Base-by-base conservation (phyloP, 2,797 vertebrate genomes). In the Cichlasoma orientale region DNA sequence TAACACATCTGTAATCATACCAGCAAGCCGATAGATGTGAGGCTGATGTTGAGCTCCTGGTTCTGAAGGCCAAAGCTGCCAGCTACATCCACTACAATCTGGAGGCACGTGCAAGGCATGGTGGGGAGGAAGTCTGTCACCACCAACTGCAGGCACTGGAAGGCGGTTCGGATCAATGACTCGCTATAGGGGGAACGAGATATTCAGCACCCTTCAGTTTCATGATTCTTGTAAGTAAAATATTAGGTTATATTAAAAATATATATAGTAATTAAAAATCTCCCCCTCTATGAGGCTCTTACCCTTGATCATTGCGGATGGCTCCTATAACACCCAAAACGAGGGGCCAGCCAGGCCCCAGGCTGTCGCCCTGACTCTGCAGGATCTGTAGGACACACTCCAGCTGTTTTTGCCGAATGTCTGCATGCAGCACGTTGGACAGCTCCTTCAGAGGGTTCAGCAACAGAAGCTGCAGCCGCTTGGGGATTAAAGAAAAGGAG, bases 111-210 rank as follows among this genome's bases (percentile, higher is more conserved):
- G 92, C 98, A 99, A 89, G 98, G 98, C 98, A 99, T 99, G 57
- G 98, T 98, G 91, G 98, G 98, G 68, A 99, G 96, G 94, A 99
- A 99, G 94, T 99, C 98, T 4, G 98, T 99, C 93, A 99, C 98
- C 92, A 99, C 98, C 95, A 99, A 95, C 93, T 99, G 98, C 94
- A 99, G 97, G 97, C 98, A 99, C 94, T 99, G 98, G 95, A 99
- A 99, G 84, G 98, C 97, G 91, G 98, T 99, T 94, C 98, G 94
- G 92, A 99, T 99, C 93, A 99, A 94, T 41, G 98, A 98, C 92
- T 99, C 98, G 57, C 98, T 97, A 87, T 13, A 33, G 61, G 61
- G 56, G 66, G 44, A 83, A 75, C 19, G 12, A 57, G 19, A 58
- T 8, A 73, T 25, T 70, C 0, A 16, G 25, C 7, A 5, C 3